Conservation (phyloP, 2,797 vertebrate genomes). For the Alosa sapidissima region DNA sequence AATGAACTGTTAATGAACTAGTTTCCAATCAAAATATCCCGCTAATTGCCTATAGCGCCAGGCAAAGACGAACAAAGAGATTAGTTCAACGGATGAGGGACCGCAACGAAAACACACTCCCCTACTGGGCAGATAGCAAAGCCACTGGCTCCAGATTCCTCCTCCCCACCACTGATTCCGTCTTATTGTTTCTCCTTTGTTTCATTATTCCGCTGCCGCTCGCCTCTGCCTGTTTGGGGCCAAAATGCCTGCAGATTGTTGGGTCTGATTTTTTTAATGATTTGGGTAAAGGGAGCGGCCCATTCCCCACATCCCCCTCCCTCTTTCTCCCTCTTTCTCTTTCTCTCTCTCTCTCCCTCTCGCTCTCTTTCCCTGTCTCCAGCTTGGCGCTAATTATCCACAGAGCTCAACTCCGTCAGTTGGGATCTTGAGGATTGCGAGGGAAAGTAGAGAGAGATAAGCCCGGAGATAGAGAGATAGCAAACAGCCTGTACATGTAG, state of each 20-base stretch:
- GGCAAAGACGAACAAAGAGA: slow-evolving; percentile 61
- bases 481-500: slow-evolving; percentile 1
- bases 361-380: not conserved
- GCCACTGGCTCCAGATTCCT: not conserved
- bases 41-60: slow-evolving; percentile 74
- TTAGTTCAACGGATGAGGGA: not conserved
- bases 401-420: slow-evolving; percentile 2
- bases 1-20: slow-evolving; percentile 80
- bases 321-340: not conserved
- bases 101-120: not conserved
- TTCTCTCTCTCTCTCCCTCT: not conserved
- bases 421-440: not conserved
- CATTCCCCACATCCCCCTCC: not conserved
- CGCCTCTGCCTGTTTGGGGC: slow-evolving; percentile 5
- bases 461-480: not conserved
- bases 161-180: not conserved
- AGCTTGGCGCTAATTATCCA: not conserved
- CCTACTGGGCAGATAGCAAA: not conserved
- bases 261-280: not conserved
- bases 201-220: not conserved
- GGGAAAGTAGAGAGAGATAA: not conserved
- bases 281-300: not conserved
- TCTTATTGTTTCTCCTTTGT: slow-evolving; percentile 12
- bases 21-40: slow-evolving; percentile 76
- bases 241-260: not conserved